Conservation (phyloP, 2,888 invertebrate species). For the Epistrophe grossulariae region DNA sequence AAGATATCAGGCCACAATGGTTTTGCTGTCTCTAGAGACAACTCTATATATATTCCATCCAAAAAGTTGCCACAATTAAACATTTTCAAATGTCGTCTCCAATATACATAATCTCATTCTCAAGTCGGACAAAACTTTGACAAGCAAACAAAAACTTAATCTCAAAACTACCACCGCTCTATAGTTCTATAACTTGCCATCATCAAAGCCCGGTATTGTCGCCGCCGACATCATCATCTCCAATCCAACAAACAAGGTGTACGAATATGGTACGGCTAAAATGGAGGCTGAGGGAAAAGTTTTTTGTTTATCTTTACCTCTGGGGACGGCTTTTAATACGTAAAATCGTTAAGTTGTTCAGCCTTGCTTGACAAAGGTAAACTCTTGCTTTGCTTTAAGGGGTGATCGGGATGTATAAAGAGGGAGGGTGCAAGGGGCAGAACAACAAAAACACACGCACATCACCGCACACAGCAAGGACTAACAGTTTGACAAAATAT, state of each 20-base stretch:
- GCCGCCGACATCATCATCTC: conserved; percentile 17
- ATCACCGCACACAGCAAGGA: conserved; percentile 9
- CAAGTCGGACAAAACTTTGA: conserved; percentile 68
- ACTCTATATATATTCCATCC: conserved; percentile 32
- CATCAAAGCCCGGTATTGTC: not conserved
- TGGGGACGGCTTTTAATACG: conserved; percentile 71
- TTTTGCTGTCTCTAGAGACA: conserved; percentile 46
- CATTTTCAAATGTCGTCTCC: conserved; percentile 72
- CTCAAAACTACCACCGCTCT: conserved; percentile 40
- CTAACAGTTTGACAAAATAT: conserved; percentile 70
- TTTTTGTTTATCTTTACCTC: conserved; percentile 74
- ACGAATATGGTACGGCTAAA: not conserved
- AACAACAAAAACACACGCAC: conserved; percentile 28
- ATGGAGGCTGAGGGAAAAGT: conserved; percentile 43
- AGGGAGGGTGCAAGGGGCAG: not conserved
- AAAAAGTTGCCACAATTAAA: conserved; percentile 72
- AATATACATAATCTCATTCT: conserved; percentile 66
- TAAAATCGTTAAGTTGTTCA: conserved; percentile 75
- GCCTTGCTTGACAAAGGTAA: conserved; percentile 74
- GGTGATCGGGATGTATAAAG: not conserved
- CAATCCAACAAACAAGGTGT: conserved; percentile 10
- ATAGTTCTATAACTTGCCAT: conserved; percentile 3
- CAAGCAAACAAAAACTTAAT: conserved; percentile 73
- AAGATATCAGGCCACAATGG: conserved; percentile 49
- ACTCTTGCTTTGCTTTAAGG: conserved; percentile 49